Conservation (phyloP, 2,113 vertebrate genomes). For the Muntiacus muntjak region DNA sequence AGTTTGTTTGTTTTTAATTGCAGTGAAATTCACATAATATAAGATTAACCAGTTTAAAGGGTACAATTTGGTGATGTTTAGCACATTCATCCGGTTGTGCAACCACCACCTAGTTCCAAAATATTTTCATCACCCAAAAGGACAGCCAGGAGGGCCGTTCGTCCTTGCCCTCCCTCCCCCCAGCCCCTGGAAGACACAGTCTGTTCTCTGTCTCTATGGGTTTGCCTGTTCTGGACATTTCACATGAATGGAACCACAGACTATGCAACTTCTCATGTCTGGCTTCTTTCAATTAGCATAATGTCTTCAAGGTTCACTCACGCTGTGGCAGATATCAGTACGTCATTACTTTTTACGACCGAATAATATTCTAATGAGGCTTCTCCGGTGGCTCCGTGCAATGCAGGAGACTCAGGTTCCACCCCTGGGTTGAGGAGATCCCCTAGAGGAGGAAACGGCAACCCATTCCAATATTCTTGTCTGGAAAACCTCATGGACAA, state of each 20-base stretch:
- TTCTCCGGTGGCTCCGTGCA: not conserved
- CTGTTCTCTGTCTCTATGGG: not conserved
- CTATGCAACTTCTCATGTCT: no score
- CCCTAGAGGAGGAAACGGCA: not conserved
- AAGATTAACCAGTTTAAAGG: not conserved
- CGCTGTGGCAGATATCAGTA: rapidly evolving
- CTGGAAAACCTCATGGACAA: not conserved
- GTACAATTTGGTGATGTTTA: not conserved
- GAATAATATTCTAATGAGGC: not conserved
- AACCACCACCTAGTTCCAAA: not conserved
- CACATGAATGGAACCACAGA: no score
- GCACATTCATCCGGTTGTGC: not conserved
- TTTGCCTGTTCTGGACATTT: not conserved
- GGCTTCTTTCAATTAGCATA: not conserved
- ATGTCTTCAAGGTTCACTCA: not conserved
- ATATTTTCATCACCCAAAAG: not conserved
- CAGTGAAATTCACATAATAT: not conserved
- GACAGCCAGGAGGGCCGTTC: not conserved
- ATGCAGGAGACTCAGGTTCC: not conserved
- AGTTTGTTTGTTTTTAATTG: not conserved
- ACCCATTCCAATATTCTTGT: not conserved
- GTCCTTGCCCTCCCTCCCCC: rapidly evolving
- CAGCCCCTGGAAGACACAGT: not conserved
- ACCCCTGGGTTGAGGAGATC: not conserved
- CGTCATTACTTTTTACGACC: not conserved